Evolutionary conservation across 2,113 vertebrate genomes (phyloP).

Genomic region (Leucopternis melanops): DNA sequence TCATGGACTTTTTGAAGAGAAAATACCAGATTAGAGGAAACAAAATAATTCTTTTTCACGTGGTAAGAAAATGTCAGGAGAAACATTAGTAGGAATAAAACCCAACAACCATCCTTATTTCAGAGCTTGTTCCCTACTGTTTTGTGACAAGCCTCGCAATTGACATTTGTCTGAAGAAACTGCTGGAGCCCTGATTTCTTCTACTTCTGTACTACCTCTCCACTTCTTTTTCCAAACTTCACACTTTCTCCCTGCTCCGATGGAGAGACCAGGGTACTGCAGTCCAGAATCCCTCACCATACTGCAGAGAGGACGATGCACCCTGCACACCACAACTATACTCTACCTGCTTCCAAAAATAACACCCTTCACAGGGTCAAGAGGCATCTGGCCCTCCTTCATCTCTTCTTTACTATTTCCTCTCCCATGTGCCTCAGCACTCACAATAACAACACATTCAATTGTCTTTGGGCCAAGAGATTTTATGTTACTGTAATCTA

Average conservation of each 20-base stretch:
- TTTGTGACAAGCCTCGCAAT: background rate
- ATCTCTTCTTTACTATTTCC: background rate
- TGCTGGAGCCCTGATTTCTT: background rate
- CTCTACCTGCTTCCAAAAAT: background rate
- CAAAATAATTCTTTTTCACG: background rate
- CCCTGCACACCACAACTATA: fast-evolving
- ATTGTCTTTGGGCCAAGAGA: background rate
- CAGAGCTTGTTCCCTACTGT: background rate
- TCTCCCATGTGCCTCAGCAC: background rate
- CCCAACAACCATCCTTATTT: background rate
- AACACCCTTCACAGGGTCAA: background rate
- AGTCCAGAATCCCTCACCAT: background rate
- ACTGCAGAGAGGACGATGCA: fast-evolving
- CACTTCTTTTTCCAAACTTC: background rate
- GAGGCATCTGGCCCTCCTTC: background rate
- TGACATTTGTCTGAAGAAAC: background rate
- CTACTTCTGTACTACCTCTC: background rate
- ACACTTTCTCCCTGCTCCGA: background rate
- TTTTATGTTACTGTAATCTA: background rate
- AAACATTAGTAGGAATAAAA: background rate
- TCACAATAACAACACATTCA: background rate
- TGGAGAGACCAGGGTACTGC: background rate
- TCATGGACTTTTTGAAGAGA: background rate
- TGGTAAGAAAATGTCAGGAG: background rate
- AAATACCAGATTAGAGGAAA: background rate